These are phyloP conservation scores for Drosophila buzzatii DNA, from an alignment of 2,888 invertebrate genomes.

Conservation along the genomic window DNA sequence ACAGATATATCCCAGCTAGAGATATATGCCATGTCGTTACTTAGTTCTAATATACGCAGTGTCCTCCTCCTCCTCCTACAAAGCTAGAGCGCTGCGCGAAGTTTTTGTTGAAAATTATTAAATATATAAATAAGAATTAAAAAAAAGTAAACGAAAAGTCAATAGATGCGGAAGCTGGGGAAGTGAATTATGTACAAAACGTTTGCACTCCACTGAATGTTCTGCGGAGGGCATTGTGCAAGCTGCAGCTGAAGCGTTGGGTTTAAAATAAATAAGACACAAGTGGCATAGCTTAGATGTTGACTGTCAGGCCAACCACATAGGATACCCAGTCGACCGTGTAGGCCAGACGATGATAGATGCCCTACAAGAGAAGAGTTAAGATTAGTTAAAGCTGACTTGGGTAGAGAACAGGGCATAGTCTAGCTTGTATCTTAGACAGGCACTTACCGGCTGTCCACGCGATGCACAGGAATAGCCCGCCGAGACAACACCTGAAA, in stretches of 20 bases:
- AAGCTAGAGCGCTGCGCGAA: conserved; percentile 47
- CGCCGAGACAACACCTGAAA: conserved; percentile 93
- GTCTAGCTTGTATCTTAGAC: background rate
- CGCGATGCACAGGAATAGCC: conserved; percentile 97
- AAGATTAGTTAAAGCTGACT: background rate
- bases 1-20: conserved; percentile 1
- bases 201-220: conserved; percentile 39
- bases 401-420: too few relatives aligned
- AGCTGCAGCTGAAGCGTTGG: conserved; percentile 38
- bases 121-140: conserved; percentile 56
- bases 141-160: conserved; percentile 32
- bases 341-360: conserved; percentile 96
- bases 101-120: conserved; percentile 47
- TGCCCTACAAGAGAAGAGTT: conserved; percentile 86
- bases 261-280: conserved; percentile 55
- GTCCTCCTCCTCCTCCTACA: conserved; percentile 1
- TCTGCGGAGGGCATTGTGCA: conserved; percentile 28
- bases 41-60: conserved; percentile 44
- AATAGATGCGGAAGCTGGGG: conserved; percentile 39
- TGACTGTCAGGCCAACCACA: conserved; percentile 85
- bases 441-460: conserved; percentile 89
- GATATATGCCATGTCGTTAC: conserved; percentile 19
- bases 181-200: conserved; percentile 74
- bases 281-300: conserved; percentile 70
- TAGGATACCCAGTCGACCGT: conserved; percentile 96